A percentile compares a stretch with the other conserved stretches of the same genome.
Conservation (phyloP, 2,797 vertebrate species). For the Thripadectes ignobilis region DNA sequence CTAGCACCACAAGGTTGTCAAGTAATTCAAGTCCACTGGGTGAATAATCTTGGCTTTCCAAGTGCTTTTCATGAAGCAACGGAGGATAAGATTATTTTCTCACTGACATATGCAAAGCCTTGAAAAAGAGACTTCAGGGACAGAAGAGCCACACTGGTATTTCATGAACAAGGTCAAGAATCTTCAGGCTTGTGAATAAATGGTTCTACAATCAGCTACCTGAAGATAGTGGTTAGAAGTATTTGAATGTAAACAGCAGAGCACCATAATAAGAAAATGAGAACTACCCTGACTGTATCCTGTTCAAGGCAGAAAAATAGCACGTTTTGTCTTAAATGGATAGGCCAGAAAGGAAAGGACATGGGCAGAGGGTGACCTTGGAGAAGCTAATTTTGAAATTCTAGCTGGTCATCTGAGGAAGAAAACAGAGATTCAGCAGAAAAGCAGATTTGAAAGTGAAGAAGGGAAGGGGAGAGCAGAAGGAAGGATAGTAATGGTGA, state of each 20-base stretch:
- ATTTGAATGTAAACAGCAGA: neutral
- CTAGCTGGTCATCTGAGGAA: neutral
- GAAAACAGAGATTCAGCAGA: neutral
- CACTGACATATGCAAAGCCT: neutral
- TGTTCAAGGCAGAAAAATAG: neutral
- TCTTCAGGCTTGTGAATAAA: neutral
- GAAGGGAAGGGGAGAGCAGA: neutral
- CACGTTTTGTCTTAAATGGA: neutral
- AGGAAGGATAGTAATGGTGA: accelerated
- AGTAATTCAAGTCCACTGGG: neutral
- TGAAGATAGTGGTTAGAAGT: neutral
- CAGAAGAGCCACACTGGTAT: neutral
- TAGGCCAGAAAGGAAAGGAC: neutral
- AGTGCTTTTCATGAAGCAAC: neutral
- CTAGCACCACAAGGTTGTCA: neutral
- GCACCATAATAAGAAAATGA: neutral
- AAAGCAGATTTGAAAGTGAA: neutral
- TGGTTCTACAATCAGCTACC: neutral
- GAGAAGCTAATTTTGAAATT: neutral
- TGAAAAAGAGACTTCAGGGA: neutral
- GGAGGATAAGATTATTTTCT: neutral
- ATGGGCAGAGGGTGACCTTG: neutral
- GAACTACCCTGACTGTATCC: accelerated
- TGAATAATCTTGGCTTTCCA: neutral
- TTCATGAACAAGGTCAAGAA: neutral